Evolutionary conservation across 2,113 vertebrate genomes (phyloP), one percentile per base, ranked within the genome.

Genomic region (Trinectes maculatus): DNA sequence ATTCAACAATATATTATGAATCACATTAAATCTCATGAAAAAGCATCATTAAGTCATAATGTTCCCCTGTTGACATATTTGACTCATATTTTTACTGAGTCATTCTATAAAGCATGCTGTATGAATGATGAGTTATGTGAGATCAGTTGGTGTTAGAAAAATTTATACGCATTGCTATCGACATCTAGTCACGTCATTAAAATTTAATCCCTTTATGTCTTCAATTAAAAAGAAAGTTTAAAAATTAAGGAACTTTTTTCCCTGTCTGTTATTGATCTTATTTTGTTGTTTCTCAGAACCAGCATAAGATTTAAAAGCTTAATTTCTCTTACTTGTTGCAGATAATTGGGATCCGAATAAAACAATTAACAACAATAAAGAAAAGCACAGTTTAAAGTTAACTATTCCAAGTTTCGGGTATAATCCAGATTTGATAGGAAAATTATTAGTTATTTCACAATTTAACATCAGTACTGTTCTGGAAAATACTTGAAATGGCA

Each of bases 231-330:
- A 15, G 8, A 36, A 44, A 34, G 49, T 22, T 22, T 0, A 51
- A 10, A 66, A 37, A 46, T 24, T 1, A 47, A 55, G 60, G 8
- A 3, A 1, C 24, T 47, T 62, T 58, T 26, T 31, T 74, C n/a
- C n/a, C n/a, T 47, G 70, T 64, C 60, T 25, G 10, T 24, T 65
- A 65, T 74, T 28, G 77, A 69, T 64, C 33, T 12, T 12, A 1
- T 64, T 24, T 37, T 22, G n/a, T n/a, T n/a, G n/a, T 28, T 47
- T 46, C 24, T 62, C n/a, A 25, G 42, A 26, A 15, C 5, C 31
- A 25, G 34, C 43, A 55, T 12, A 11, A 10, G 12, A 19, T 46
- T 46, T 46, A 46, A 46, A 24, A 25, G 8, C 18, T 63, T 61
- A 39, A 33, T 56, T 4, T n/a, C 21, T 29, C 37, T 46, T 71